Conservation (phyloP, 2,888 invertebrate species). For the Gastrophysa polygoni region DNA sequence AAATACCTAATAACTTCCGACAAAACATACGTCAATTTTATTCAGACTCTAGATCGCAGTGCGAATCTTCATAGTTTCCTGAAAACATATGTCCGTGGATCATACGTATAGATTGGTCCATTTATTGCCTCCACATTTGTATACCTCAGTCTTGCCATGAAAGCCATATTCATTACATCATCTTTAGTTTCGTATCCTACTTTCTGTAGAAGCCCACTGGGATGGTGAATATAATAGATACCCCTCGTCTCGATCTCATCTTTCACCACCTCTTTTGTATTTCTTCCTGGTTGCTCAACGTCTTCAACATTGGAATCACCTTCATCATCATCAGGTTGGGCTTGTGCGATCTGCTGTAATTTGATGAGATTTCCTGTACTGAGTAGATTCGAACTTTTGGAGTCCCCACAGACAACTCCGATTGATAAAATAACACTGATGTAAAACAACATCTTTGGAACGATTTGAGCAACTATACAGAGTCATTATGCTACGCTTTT, state of each 20-base stretch:
- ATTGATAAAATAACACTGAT: background rate
- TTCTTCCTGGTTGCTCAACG: background rate
- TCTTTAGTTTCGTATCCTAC: slow-evolving; percentile 66
- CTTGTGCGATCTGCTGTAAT: background rate
- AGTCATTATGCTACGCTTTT: background rate
- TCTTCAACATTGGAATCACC: no score
- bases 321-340: background rate
- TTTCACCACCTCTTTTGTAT: no score
- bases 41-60: no score
- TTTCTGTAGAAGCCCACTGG: slow-evolving; percentile 67
- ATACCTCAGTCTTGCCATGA: slow-evolving; percentile 68
- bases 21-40: no score
- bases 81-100: slow-evolving; percentile 41
- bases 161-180: slow-evolving; percentile 65
- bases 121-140: slow-evolving; percentile 67
- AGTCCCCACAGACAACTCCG: background rate
- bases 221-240: slow-evolving; percentile 69
- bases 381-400: background rate
- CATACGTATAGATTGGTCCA: slow-evolving; percentile 65
- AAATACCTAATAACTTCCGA: no score
- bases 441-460: background rate
- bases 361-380: background rate
- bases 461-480: background rate
- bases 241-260: slow-evolving; percentile 58
- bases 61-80: slow-evolving; percentile 9